These are phyloP conservation scores for Sesamia nonagrioides DNA, from an alignment of 1,140 invertebrate genomes.

Conservation along the genomic window DNA sequence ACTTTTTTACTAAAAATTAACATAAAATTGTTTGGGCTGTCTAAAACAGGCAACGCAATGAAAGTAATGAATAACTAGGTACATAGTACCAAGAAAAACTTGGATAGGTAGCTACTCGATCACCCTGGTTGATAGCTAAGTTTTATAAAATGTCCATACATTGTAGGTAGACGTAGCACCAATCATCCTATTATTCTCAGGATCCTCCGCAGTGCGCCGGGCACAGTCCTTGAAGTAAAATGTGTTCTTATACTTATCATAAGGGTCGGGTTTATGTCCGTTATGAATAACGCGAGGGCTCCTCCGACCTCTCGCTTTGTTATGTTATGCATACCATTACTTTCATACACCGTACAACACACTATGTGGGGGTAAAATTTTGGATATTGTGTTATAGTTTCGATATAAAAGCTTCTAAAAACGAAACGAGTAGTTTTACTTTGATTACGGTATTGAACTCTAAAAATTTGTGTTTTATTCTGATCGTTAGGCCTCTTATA, in stretches of 20 bases:
- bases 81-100: too few species aligned
- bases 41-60: too few species aligned
- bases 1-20: too few species aligned
- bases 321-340: conserved; percentile 61
- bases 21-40: too few species aligned
- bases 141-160: not conserved
- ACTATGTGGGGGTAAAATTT: conserved; percentile 20
- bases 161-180: too few species aligned
- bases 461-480: too few species aligned
- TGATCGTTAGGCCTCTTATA: too few species aligned
- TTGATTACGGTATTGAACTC: too few species aligned
- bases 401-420: too few species aligned
- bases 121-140: not conserved
- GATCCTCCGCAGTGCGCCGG: conserved; percentile 25
- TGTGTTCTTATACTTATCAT: conserved; percentile 56
- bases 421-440: too few species aligned
- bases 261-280: conserved; percentile 59
- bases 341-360: conserved; percentile 5
- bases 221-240: conserved; percentile 31
- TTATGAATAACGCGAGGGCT: conserved; percentile 66
- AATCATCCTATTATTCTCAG: not conserved
- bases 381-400: not conserved
- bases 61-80: too few species aligned
- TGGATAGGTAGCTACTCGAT: too few species aligned
- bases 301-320: conserved; percentile 55